Percentiles rank a stretch among this genome's conserved stretches.
Evolutionary conservation across 2,888 invertebrate genomes (phyloP).

Genomic region (Drosophila monieri): DNA sequence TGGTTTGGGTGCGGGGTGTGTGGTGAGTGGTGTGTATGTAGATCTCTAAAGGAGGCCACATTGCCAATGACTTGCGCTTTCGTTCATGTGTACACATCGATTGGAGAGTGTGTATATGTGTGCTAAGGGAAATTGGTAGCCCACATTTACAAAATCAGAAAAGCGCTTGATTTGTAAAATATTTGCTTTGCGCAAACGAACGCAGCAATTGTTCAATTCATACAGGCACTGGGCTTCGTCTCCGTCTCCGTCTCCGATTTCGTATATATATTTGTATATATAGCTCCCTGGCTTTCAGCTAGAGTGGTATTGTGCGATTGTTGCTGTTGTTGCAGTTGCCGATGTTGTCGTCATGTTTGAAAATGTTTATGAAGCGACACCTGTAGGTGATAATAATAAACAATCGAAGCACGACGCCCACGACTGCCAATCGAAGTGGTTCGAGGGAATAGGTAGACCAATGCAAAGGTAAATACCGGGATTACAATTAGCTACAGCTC

Average conservation of each 20-base stretch:
- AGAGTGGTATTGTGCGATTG: constrained; percentile 33
- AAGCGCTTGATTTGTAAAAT: constrained; percentile 79
- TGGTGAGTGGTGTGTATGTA: constrained; percentile 59
- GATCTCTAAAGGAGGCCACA: constrained; percentile 71
- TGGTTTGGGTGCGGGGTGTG: not conserved
- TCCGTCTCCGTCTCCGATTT: constrained; percentile 10
- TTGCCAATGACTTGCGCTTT: constrained; percentile 79
- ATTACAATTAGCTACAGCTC: constrained; percentile 42
- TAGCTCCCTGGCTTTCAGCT: constrained; percentile 41
- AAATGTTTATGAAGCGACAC: constrained; percentile 78
- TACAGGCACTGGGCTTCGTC: constrained; percentile 44
- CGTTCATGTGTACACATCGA: constrained; percentile 63
- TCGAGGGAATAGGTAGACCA: constrained; percentile 3
- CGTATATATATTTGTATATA: constrained; percentile 4
- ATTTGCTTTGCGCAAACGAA: constrained; percentile 78
- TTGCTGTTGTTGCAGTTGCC: constrained; percentile 29
- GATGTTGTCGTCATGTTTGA: constrained; percentile 60
- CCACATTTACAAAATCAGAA: constrained; percentile 79
- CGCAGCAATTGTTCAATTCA: constrained; percentile 77
- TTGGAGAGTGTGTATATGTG: constrained; percentile 47
- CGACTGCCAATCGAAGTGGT: constrained; percentile 65
- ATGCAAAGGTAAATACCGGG: constrained; percentile 41
- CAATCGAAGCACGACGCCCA: constrained; percentile 69
- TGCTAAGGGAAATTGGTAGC: constrained; percentile 76
- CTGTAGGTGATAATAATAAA: constrained; percentile 80